These are phyloP conservation scores for Ditylenchus dipsaci DNA, from an alignment of 1,140 invertebrate genomes.

Conservation along the genomic window DNA sequence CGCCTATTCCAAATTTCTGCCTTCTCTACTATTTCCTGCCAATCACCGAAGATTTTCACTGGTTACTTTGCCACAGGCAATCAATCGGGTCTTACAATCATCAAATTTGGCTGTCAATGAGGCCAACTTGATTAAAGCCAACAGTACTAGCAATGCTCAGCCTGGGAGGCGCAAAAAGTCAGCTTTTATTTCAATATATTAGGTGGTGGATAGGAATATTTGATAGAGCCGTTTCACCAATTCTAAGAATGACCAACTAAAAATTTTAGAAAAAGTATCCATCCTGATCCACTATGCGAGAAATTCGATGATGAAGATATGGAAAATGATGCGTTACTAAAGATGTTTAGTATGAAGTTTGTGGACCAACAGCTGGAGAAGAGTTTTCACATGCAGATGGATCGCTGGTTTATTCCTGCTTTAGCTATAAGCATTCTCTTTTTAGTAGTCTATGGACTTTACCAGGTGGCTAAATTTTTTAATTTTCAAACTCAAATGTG, in stretches of 20 bases:
- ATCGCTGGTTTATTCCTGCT: constrained; percentile 57
- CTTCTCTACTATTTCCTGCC: constrained; percentile 24
- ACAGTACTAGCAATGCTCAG: not conserved
- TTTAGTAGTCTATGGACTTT: constrained; percentile 50
- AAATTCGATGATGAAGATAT: not conserved
- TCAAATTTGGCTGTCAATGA: constrained; percentile 5
- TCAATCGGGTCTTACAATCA: constrained; percentile 43
- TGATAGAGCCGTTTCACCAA: too few species aligned
- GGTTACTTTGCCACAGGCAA: constrained; percentile 50
- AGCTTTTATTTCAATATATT: not conserved
- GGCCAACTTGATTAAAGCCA: constrained; percentile 12
- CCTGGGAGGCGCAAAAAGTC: constrained; percentile 1
- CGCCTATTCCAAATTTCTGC: constrained; percentile 7
- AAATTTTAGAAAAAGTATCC: not conserved
- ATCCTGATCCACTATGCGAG: not conserved
- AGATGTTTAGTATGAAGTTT: constrained; percentile 33
- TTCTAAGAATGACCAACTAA: too few species aligned
- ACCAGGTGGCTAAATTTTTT: constrained; percentile 36
- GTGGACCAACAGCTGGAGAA: constrained; percentile 32
- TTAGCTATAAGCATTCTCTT: constrained; percentile 55
- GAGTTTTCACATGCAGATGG: constrained; percentile 47
- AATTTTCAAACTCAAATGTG: constrained; percentile 21
- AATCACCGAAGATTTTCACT: constrained; percentile 48
- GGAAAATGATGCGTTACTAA: constrained; percentile 9
- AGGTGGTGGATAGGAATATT: too few species aligned